Evolutionary conservation across 1,140 invertebrate species (phyloP).

Genomic region (Eumeta japonica): DNA sequence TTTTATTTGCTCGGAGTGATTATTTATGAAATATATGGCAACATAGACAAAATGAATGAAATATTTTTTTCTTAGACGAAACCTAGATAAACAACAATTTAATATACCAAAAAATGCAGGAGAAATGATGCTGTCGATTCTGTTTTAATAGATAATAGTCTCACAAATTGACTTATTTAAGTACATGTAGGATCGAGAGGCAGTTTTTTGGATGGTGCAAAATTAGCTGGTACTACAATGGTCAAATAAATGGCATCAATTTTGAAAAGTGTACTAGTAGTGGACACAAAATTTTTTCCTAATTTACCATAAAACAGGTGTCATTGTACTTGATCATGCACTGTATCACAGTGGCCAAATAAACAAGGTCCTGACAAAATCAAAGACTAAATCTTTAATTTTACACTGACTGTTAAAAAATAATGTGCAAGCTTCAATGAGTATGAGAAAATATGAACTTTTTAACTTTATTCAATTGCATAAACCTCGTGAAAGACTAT

Average conservation of each 20-base stretch:
- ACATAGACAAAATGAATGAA: conserved; percentile 11
- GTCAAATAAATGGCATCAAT: too few relatives aligned
- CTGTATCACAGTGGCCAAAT: too few relatives aligned
- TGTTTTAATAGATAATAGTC: conserved; percentile 11
- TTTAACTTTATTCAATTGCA: conserved; percentile 8
- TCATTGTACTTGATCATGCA: too few relatives aligned
- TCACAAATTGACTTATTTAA: conserved; percentile 11
- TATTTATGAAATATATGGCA: conserved; percentile 15
- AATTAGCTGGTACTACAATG: conserved; percentile 11
- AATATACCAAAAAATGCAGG: conserved; percentile 9
- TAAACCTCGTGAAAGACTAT: conserved; percentile 6
- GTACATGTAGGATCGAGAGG: conserved; percentile 10
- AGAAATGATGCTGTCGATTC: conserved; percentile 11
- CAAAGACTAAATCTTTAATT: conserved; percentile 13
- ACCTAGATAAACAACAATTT: conserved; percentile 14
- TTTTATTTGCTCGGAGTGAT: conserved; percentile 14
- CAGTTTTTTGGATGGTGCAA: conserved; percentile 11
- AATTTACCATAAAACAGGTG: too few relatives aligned
- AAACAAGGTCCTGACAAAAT: conserved; percentile 14
- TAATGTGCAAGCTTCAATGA: too few relatives aligned
- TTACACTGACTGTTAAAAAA: conserved; percentile 15
- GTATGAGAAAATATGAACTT: conserved; percentile 16
- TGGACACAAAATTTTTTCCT: too few relatives aligned
- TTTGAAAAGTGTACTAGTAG: too few relatives aligned
- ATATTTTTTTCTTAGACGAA: conserved; percentile 17